Base-by-base conservation (phyloP, 1,140 invertebrate species). In the Drosophila rufa region DNA sequence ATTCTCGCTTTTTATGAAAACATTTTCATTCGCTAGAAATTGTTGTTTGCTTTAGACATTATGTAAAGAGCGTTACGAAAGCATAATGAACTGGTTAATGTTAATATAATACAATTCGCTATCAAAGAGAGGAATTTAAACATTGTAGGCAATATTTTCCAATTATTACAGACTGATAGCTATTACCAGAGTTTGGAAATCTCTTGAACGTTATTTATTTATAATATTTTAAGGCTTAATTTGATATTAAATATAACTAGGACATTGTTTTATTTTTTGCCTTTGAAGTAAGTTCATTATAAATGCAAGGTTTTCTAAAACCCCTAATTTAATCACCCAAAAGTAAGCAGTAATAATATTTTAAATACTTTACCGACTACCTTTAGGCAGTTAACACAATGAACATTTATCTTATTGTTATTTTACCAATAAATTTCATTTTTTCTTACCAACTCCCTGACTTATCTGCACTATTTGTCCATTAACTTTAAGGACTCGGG, bases 401-500 rank as follows among this genome's bases (percentile, higher is more conserved):
- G 4, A 15, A 15, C 8, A 19, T 25, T 40, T n/a, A 9, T 40
- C 38, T 56, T 6, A 56, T 56, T 40, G 14, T 40, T 25, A 7
- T 55, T 61, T 22, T 25, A 15, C 14, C 5, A 9, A 61, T 61
- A 65, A 65, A 61, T 65, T 43, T 33, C 2, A 3, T 7, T 58
- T 40, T 8, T 19, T n/a, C 38, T 25, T 47, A 19, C 11, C 47
- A 33, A 45, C 22, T 69, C 22, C 36, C 45, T 43, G 27, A 27
- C 55, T 42, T 50, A 73, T 73, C 70, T 51, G 30, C 22, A 51
- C 53, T 74, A 74, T 75, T 75, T 75, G 70, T 53, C 48, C 58
- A 75, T 75, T 75, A 62, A 66, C 71, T 75, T 64, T 57, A 67
- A 69, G 66, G 74, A 58, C 58, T 68, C 48, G 22, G 67, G 68